Evolutionary conservation across 2,113 vertebrate species (phyloP), one percentile per base, ranked within the genome.

Genomic region (Varanus komodoensis): DNA sequence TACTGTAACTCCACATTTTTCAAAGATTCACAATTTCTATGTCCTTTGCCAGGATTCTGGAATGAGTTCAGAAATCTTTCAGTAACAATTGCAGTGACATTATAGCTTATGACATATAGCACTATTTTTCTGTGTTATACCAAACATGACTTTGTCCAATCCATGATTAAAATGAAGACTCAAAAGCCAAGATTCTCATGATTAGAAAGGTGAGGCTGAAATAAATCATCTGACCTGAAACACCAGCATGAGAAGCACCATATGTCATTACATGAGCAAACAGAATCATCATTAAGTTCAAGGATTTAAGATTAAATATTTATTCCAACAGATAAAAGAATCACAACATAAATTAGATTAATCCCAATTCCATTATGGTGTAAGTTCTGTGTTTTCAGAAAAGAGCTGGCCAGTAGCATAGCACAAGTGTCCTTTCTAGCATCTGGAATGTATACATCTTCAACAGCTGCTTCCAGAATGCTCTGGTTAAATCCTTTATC

Each of bases 401-500:
- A 92, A 89, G 80, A 82, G 77, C 8, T 89, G 79, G 90, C 82
- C 91, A 95, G n/a, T 82, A 93, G 83, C 88, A 87, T 91, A 61
- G 23, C 54, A 89, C 79, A 1, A 94, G 90, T 34, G 93, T 95
- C 68, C 75, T n/a, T 87, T 91, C 88, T 87, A 82, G 95, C 86
- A 89, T 95, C 95, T 89, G 91, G 96, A 95, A 95, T 93, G 90
- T 34, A 73, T 27, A n/a, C 23, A 93, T 95, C 93, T 96, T 96
- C 97, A 93, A 91, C 89, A 7, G 92, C 34, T 94, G 93, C 75
- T 74, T 95, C 94, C 93, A 96, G 29, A 95, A 94, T 95, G 90
- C 92, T 89, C 90, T 89, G 57, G 80, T 64, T 93, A 94, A 89
- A 91, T 96, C 91, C 84, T 97, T 98, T 95, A 98, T 94, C 97